Conservation (phyloP, 2,113 vertebrate genomes). For the Micromys minutus region DNA sequence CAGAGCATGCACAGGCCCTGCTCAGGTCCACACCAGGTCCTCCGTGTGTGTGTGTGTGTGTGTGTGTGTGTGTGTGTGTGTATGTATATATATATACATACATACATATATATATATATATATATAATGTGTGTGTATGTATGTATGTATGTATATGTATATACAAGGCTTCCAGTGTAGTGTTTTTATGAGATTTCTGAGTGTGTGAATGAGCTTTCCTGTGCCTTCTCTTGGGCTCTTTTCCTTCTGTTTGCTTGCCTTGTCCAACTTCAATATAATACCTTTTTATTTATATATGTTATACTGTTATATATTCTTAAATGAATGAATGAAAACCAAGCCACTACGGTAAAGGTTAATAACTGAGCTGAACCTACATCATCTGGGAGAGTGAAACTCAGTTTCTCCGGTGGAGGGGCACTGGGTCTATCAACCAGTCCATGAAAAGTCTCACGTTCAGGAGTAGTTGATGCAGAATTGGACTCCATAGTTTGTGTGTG, state of each 20-base stretch:
- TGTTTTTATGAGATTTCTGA: background rate
- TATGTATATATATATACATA: no score
- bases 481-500: background rate
- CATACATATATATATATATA: no score
- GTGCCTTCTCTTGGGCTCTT: background rate
- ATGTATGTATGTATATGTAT: no score
- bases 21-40: accelerated
- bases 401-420: background rate
- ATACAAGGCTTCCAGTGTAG: background rate
- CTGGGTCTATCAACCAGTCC: background rate
- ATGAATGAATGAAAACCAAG: background rate
- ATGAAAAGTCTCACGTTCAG: background rate
- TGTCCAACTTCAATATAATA: background rate
- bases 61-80: no score
- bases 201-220: background rate
- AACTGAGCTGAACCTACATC: background rate
- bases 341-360: background rate
- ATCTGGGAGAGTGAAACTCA: background rate
- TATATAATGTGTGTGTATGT: no score
- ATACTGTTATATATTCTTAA: background rate
- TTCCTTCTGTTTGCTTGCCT: background rate
- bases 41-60: no score
- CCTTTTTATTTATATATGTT: background rate
- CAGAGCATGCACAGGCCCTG: background rate
- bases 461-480: background rate